phyloP scores from a whole-genome alignment of 2,888 invertebrate species.

The Drosophila mayaguana region DNA sequence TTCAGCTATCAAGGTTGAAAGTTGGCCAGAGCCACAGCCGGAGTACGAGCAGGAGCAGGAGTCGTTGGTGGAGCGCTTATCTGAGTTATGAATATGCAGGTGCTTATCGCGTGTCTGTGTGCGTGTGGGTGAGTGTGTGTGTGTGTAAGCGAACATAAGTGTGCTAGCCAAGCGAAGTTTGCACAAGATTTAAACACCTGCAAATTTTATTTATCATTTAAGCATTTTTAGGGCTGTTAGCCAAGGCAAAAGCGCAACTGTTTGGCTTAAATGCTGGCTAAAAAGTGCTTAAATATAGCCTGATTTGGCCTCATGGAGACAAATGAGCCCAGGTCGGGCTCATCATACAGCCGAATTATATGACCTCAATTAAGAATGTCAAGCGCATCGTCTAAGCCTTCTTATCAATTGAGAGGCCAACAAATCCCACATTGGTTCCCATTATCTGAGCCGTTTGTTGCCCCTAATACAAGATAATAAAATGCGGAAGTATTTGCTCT shows the following conservation, averaged over 20 bases:
- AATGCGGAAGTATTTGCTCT: background rate
- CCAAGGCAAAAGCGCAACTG: constrained; percentile 15
- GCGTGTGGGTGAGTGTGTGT: background rate
- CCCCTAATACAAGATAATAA: background rate
- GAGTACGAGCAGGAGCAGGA: background rate
- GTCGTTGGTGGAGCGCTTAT: constrained; percentile 56
- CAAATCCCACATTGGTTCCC: background rate
- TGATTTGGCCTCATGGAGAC: background rate
- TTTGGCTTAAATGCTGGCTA: constrained; percentile 1
- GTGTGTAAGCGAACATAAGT: background rate
- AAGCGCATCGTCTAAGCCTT: background rate
- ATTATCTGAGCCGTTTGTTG: background rate
- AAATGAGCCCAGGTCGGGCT: background rate
- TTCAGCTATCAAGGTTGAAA: constrained; percentile 51
- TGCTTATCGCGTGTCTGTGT: constrained; percentile 65
- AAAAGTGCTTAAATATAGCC: background rate
- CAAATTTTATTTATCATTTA: constrained; percentile 69
- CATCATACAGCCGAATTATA: background rate
- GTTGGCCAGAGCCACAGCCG: constrained; percentile 45
- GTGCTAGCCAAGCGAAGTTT: constrained; percentile 18
- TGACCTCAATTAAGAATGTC: background rate
- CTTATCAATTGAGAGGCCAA: background rate
- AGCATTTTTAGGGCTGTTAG: constrained; percentile 21
- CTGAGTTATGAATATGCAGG: constrained; percentile 80
- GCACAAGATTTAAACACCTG: constrained; percentile 68